Conservation (phyloP, 1,140 invertebrate genomes). For the Oscheius sp. region DNA sequence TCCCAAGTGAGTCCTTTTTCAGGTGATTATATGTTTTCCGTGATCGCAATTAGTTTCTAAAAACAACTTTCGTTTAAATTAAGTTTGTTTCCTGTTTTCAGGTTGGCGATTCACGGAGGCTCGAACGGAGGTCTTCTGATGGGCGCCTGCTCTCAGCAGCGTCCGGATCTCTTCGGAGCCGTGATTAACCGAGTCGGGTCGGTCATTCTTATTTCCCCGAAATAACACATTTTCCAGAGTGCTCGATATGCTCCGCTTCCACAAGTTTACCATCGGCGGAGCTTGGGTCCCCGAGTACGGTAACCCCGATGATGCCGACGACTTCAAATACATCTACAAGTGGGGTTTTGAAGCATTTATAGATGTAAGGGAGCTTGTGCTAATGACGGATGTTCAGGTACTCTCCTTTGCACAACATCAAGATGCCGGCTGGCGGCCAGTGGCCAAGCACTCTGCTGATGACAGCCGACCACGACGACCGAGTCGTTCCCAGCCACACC, state of each 20-base stretch:
- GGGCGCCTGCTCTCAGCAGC: slow-evolving; percentile 83
- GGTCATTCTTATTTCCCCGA: slow-evolving; percentile 10
- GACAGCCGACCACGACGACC: slow-evolving; percentile 96
- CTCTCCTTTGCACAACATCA: slow-evolving; percentile 91
- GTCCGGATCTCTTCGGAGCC: slow-evolving; percentile 88
- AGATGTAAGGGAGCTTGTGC: not conserved
- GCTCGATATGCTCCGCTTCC: slow-evolving; percentile 92
- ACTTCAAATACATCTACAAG: slow-evolving; percentile 83
- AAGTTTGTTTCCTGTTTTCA: slow-evolving; percentile 29
- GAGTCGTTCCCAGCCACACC: slow-evolving; percentile 91
- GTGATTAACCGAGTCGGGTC: slow-evolving; percentile 87
- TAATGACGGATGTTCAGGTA: slow-evolving; percentile 63
- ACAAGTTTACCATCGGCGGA: slow-evolving; percentile 96
- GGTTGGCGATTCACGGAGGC: slow-evolving; percentile 82
- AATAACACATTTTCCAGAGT: slow-evolving; percentile 69
- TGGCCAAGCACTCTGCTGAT: slow-evolving; percentile 86
- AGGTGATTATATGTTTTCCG: not conserved
- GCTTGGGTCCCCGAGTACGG: slow-evolving; percentile 96
- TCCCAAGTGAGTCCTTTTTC: slow-evolving; percentile 32
- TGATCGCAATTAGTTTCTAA: too few relatives aligned
- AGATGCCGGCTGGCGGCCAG: slow-evolving; percentile 68
- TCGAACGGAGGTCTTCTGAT: slow-evolving; percentile 94
- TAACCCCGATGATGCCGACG: slow-evolving; percentile 78
- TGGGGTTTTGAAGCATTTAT: too few relatives aligned
- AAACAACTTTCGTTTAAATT: not conserved